These are phyloP conservation scores for Diplolepis rosae DNA, from an alignment of 2,888 invertebrate genomes.

Conservation along the genomic window DNA sequence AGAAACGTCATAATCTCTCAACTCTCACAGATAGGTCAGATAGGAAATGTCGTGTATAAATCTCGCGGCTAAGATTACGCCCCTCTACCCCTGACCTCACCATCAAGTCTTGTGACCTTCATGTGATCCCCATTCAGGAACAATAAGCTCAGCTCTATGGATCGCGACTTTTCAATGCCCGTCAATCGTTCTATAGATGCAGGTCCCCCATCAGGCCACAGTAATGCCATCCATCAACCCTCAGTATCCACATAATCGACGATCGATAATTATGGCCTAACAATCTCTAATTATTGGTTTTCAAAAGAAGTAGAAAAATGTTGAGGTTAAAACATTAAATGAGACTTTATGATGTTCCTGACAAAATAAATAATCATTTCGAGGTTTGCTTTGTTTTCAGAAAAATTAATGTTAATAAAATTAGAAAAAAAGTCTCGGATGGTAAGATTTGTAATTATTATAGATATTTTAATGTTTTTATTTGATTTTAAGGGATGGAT, in stretches of 20 bases:
- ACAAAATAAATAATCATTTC: too few relatives aligned
- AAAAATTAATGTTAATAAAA: neutral
- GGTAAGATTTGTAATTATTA: neutral
- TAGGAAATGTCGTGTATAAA: conserved; percentile 51
- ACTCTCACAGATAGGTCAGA: conserved; percentile 40
- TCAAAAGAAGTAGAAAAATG: neutral
- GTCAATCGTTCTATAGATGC: too few relatives aligned
- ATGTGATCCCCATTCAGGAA: too few relatives aligned
- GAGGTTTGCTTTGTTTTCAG: neutral
- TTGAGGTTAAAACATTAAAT: too few relatives aligned
- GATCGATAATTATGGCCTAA: neutral
- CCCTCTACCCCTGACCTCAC: too few relatives aligned
- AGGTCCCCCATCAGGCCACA: neutral
- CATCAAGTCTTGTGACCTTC: neutral
- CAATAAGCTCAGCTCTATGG: too few relatives aligned
- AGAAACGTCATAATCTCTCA: conserved; percentile 66
- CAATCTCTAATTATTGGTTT: neutral
- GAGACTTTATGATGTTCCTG: too few relatives aligned
- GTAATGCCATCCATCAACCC: neutral
- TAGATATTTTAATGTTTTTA: conserved; percentile 11
- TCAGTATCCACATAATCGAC: neutral
- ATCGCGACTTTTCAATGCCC: too few relatives aligned
- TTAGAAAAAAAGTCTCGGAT: neutral
- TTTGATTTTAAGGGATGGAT: neutral
- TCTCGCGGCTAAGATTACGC: conserved; percentile 48